Evolutionary conservation across 2,113 vertebrate genomes (phyloP), one percentile per base, ranked within the genome.

Genomic region (Pelodiscus sinensis): DNA sequence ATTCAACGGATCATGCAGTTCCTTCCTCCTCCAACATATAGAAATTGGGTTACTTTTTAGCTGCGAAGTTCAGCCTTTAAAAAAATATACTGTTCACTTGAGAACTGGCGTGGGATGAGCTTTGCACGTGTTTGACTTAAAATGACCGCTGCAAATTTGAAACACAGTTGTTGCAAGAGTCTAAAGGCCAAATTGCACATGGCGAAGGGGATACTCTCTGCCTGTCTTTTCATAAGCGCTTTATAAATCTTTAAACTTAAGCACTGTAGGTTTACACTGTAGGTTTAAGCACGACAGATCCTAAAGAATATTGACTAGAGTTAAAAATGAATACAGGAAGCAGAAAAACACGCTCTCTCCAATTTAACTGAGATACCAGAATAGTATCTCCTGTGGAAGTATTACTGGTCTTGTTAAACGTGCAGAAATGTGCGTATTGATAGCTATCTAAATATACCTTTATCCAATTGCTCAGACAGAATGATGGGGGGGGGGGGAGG

Each of bases 211-310:
- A 8, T 65, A 65, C 27, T 12, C 15, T n/a, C 29, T 31, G 31
- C 31, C 16, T 71, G 16, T n/a, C 65, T 71, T 35, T 71, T 29
- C 25, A 29, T 60, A 27, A 60, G 25, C 58, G 12, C 58, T 62
- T 71, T 35, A 10, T 71, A 21, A 35, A 19, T 9, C 8, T 35
- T 19, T 10, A 35, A 35, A 18, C 31, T 19, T 35, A 35, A 71
- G 19, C n/a, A 5, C n/a, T 71, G 65, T 21, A 10, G 65, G n/a
- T n/a, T n/a, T n/a, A n/a, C n/a, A n/a, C n/a, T n/a, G n/a, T n/a
- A n/a, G n/a, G n/a, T n/a, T n/a, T n/a, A n/a, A n/a, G 21, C n/a
- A 35, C 15, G 1, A 18, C 9, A 31, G n/a, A 4, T 5, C 4
- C 65, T 18, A 10, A 21, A 71, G 65, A 71, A 35, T 5, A 35